Percentiles rank a stretch among this genome's conserved stretches.
These are phyloP conservation scores for Batillaria attramentaria DNA, from an alignment of 1,140 invertebrate genomes.

Conservation along the genomic window DNA sequence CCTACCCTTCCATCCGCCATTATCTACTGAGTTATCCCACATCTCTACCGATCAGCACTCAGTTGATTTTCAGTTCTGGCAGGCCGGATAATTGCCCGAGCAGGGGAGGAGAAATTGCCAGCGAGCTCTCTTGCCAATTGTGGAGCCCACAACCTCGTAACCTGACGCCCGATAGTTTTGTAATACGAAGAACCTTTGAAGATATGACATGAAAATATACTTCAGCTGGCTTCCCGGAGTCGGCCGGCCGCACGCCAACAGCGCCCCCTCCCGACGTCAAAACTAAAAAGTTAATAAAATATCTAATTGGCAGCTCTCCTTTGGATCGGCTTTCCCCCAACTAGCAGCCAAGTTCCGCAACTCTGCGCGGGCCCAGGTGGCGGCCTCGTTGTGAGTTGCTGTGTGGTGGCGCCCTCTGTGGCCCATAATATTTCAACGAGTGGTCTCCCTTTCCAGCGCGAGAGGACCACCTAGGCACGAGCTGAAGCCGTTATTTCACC, in stretches of 20 bases:
- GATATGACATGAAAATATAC: conserved; percentile 28
- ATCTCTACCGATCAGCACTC: neutral
- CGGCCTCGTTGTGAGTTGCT: neutral
- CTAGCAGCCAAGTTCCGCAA: conserved; percentile 16
- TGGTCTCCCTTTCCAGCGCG: neutral
- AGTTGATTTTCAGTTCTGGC: conserved; percentile 25
- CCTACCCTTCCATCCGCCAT: neutral
- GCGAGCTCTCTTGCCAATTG: conserved; percentile 3
- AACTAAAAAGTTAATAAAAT: conserved; percentile 29
- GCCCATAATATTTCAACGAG: neutral
- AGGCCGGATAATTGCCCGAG: conserved; percentile 1
- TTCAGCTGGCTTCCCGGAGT: neutral
- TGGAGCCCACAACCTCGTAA: neutral
- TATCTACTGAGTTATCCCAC: neutral
- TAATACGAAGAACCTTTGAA: conserved; percentile 22
- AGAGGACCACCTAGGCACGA: conserved; percentile 16
- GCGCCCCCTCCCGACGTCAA: neutral
- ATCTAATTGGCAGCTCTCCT: conserved; percentile 27
- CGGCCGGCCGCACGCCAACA: neutral
- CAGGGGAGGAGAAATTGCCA: conserved; percentile 10
- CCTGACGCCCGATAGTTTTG: conserved; percentile 17
- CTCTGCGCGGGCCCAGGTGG: conserved; percentile 1
- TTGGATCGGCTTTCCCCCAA: neutral
- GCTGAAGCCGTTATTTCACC: too few species aligned
- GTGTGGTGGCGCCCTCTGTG: conserved; percentile 2